Conservation (phyloP, 1,140 invertebrate species). For the Drosophila azteca region DNA sequence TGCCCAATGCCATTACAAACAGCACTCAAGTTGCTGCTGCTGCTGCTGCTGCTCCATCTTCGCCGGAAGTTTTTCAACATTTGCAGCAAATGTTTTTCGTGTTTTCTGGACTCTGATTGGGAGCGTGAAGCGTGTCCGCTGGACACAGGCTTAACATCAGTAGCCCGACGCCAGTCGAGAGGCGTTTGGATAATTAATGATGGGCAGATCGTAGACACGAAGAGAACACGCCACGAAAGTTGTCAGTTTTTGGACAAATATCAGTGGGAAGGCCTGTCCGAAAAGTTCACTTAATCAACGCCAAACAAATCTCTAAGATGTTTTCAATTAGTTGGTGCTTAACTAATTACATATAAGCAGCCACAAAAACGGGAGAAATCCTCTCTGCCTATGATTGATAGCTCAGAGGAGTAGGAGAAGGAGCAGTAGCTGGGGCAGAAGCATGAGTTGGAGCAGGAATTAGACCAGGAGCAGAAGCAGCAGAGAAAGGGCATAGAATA, state of each 20-base stretch:
- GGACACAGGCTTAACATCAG: conserved; percentile 42
- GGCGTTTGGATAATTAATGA: conserved; percentile 69
- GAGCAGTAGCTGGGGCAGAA: background rate
- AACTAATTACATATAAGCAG: conserved; percentile 59
- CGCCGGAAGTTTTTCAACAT: conserved; percentile 30
- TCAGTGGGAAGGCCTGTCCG: conserved; percentile 54
- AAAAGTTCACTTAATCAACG: conserved; percentile 63
- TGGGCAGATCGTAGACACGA: conserved; percentile 21
- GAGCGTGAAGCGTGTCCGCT: background rate
- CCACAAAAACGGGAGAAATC: conserved; percentile 12
- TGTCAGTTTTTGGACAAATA: conserved; percentile 73
- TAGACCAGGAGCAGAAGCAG: background rate
- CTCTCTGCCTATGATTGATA: conserved; percentile 43
- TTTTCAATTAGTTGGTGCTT: conserved; percentile 72
- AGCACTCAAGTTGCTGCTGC: conserved; percentile 46
- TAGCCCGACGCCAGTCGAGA: conserved; percentile 25
- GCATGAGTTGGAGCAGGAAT: no score
- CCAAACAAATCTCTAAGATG: conserved; percentile 65
- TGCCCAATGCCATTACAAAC: conserved; percentile 33
- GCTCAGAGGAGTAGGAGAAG: background rate
- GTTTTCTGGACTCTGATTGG: conserved; percentile 18
- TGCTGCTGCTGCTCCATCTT: conserved; percentile 16
- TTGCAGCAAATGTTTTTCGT: conserved; percentile 56
- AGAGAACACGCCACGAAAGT: conserved; percentile 27
- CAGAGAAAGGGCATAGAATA: background rate